These are phyloP conservation scores for Erebia aethiops DNA, from an alignment of 2,888 invertebrate species.

Conservation along the genomic window DNA sequence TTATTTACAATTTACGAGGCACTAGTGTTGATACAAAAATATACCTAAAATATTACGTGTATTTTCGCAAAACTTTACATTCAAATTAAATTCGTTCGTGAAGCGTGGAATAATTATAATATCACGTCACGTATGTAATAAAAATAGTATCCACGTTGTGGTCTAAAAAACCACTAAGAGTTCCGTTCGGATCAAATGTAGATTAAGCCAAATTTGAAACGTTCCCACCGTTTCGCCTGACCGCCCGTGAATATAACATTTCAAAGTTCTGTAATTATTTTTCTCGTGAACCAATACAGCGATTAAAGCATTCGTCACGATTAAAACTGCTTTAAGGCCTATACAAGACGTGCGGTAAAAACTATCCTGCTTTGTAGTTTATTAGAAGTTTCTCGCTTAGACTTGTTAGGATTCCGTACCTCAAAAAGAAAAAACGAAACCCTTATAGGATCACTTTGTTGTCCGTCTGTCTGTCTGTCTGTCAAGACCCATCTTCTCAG, in stretches of 20 bases:
- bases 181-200: conserved; percentile 74
- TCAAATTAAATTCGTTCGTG: conserved; percentile 20
- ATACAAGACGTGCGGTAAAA: conserved; percentile 50
- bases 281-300: conserved; percentile 77
- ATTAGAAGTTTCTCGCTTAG: conserved; percentile 15
- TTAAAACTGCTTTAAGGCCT: conserved; percentile 58
- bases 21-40: too few species aligned
- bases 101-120: conserved; percentile 20
- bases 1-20: too few species aligned
- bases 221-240: conserved; percentile 79
- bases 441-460: too few species aligned
- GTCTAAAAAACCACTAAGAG: conserved; percentile 58
- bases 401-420: too few species aligned
- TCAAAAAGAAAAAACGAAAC: too few species aligned
- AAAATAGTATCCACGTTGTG: conserved; percentile 38
- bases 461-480: too few species aligned
- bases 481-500: too few species aligned
- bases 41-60: too few species aligned
- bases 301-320: conserved; percentile 77
- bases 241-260: conserved; percentile 68
- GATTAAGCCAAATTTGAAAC: conserved; percentile 69
- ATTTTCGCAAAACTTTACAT: neutral
- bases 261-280: conserved; percentile 74
- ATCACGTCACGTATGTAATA: conserved; percentile 27
- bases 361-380: conserved; percentile 27